phyloP scores from a whole-genome alignment of 2,113 vertebrate genomes.

The Poecile atricapillus region DNA sequence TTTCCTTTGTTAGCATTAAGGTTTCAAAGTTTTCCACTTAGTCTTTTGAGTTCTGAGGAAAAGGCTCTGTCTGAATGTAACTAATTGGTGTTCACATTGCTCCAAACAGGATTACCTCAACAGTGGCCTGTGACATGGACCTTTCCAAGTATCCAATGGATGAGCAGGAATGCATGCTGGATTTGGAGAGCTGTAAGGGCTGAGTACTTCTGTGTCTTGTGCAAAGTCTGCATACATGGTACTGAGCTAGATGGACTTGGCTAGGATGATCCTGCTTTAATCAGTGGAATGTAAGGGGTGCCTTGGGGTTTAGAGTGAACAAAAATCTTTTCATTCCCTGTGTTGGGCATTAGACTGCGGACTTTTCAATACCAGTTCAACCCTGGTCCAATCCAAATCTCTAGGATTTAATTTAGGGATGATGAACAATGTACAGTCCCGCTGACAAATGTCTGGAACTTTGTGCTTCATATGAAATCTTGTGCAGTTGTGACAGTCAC shows the following conservation, averaged over 20 bases:
- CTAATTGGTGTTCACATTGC: not conserved
- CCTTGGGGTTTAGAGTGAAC: not conserved
- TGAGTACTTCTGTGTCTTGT: not conserved
- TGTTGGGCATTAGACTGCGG: not conserved
- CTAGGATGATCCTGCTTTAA: not conserved
- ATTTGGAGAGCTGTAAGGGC: slow-evolving; percentile 95
- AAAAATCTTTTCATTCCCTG: not conserved
- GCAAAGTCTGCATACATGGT: not conserved
- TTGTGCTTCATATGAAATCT: not conserved
- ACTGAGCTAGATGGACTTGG: not conserved
- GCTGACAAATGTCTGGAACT: not conserved
- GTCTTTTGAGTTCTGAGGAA: not conserved
- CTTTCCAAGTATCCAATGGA: slow-evolving; percentile 98
- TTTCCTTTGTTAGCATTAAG: not conserved
- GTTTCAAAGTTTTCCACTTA: not conserved
- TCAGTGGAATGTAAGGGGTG: not conserved
- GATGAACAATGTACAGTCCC: not conserved
- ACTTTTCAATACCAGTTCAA: not conserved
- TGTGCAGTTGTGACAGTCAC: not conserved
- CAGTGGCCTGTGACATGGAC: slow-evolving; percentile 97
- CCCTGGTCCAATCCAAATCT: not conserved
- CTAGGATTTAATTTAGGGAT: not conserved
- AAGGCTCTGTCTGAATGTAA: not conserved
- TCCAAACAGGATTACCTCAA: slow-evolving; percentile 87
- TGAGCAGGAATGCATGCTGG: slow-evolving; percentile 95